Evolutionary conservation across 2,113 vertebrate species (phyloP).

Genomic region (Chloroceryle aenea): DNA sequence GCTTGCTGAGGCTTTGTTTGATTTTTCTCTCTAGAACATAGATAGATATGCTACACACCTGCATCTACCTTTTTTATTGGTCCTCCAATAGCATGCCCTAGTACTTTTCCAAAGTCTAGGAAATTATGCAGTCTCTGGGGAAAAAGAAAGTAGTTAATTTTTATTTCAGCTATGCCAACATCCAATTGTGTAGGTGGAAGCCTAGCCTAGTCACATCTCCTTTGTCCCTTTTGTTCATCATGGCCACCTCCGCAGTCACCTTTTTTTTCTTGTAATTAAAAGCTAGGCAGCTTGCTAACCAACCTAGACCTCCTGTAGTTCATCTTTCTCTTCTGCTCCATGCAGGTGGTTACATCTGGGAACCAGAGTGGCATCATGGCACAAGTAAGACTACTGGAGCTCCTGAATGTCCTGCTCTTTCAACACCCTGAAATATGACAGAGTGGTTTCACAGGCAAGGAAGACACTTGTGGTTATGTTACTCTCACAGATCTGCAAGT

Average conservation of each 20-base stretch:
- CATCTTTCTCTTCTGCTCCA: not conserved
- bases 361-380: not conserved
- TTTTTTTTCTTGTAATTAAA: not conserved
- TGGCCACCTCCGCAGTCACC: not conserved
- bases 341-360: too few relatives aligned
- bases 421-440: not conserved
- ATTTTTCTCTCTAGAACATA: not conserved
- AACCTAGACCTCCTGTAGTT: not conserved
- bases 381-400: not conserved
- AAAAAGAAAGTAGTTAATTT: not conserved
- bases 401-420: not conserved
- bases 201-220: not conserved
- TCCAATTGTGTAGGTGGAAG: not conserved
- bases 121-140: not conserved
- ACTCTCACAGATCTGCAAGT: not conserved
- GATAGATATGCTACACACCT: not conserved
- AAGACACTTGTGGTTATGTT: not conserved
- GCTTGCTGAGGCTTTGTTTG: not conserved
- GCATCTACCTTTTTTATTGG: not conserved
- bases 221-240: not conserved
- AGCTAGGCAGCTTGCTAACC: not conserved
- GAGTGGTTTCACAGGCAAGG: not conserved
- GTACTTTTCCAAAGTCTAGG: not conserved
- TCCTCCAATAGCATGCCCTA: not conserved
- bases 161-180: not conserved